Evolutionary conservation across 2,888 invertebrate species (phyloP).

Genomic region (Tineola bisselliella): DNA sequence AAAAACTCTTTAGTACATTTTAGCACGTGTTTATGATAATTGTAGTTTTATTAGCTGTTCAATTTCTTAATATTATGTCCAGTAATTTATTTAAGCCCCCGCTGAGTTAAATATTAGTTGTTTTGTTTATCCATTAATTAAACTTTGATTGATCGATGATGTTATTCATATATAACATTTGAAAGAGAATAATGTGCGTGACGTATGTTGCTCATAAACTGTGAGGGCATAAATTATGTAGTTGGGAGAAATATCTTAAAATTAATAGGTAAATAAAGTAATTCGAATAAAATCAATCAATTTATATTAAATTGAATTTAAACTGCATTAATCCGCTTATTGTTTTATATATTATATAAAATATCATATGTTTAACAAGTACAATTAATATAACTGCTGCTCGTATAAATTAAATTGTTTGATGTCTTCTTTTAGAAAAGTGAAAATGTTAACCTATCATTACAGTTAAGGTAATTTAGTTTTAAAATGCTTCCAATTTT

Average conservation of each 20-base stretch:
- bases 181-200: too few species aligned
- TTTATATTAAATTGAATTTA: too few species aligned
- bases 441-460: neutral
- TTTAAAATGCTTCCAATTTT: neutral
- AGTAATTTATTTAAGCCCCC: neutral
- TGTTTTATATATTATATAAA: too few species aligned
- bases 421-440: slow-evolving; percentile 1
- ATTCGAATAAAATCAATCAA: too few species aligned
- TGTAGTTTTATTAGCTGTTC: neutral
- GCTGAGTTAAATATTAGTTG: slow-evolving; percentile 25
- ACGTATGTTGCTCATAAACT: too few species aligned
- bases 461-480: neutral
- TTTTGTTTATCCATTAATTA: slow-evolving; percentile 23
- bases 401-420: neutral
- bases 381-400: too few species aligned
- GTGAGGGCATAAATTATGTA: too few species aligned
- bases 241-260: too few species aligned
- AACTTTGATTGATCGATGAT: slow-evolving; percentile 30
- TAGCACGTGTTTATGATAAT: neutral
- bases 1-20: neutral
- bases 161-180: neutral
- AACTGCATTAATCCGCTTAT: too few species aligned
- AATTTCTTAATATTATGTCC: neutral
- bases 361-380: too few species aligned
- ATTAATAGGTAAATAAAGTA: too few species aligned